Evolutionary conservation across 2,888 invertebrate genomes (phyloP).

Genomic region (Clusia tigrina): DNA sequence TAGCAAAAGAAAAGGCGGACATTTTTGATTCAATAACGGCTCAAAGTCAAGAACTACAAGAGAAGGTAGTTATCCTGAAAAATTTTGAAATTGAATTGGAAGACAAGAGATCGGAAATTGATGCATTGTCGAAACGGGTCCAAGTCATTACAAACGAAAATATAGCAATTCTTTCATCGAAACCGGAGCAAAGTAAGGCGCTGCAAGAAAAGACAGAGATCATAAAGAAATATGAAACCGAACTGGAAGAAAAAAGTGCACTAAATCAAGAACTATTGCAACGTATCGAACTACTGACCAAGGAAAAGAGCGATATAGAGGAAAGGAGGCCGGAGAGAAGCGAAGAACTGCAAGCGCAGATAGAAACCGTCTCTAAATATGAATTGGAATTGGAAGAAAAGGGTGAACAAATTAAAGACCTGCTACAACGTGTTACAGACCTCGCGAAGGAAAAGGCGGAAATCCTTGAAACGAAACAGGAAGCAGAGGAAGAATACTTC

Average conservation of each 20-base stretch:
- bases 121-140: background rate
- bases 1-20: background rate
- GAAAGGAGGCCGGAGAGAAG: background rate
- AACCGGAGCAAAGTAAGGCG: background rate
- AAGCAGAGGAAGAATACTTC: too few species aligned
- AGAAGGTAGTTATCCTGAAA: background rate
- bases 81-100: background rate
- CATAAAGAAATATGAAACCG: constrained; percentile 9
- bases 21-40: background rate
- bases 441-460: too few species aligned
- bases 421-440: too few species aligned
- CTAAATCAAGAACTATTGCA: constrained; percentile 18
- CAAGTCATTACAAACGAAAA: background rate
- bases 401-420: too few species aligned
- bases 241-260: constrained; percentile 2
- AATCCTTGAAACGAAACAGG: too few species aligned
- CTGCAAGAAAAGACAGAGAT: background rate
- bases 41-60: background rate
- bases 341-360: background rate
- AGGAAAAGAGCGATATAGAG: too few species aligned
- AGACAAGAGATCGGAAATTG: too few species aligned
- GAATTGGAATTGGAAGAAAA: too few species aligned
- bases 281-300: background rate
- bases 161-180: background rate
- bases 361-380: too few species aligned